A percentile compares a stretch with the other conserved stretches of the same genome.
Conservation (phyloP, 2,113 vertebrate species). For the Clupea harengus region DNA sequence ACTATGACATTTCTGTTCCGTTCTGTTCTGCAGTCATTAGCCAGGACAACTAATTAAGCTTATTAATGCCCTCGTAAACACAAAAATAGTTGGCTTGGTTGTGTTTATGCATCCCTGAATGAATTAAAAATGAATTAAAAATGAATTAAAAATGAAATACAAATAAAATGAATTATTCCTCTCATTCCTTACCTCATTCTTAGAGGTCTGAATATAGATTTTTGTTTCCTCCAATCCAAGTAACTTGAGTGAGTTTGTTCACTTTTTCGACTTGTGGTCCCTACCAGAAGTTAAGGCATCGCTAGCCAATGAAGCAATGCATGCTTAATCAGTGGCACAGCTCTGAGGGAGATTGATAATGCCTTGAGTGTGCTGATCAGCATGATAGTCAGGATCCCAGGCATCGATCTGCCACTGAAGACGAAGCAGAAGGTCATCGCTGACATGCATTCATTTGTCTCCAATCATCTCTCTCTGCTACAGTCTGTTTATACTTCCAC, state of each 20-base stretch:
- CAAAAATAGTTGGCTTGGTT: not conserved
- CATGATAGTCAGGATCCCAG: not conserved
- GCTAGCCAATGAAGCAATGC: not conserved
- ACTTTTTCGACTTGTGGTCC: not conserved
- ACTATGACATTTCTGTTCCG: not conserved
- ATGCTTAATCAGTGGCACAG: not conserved
- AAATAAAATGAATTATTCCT: not conserved
- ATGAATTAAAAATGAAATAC: not conserved
- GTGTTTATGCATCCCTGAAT: not conserved
- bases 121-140: not conserved
- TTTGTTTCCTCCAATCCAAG: not conserved
- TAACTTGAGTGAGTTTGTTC: not conserved
- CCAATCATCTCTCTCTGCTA: not conserved
- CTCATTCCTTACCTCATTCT: not conserved
- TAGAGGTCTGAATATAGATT: not conserved
- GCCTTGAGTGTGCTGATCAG: not conserved
- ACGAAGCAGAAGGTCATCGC: conserved; percentile 5
- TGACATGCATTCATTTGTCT: conserved; percentile 16
- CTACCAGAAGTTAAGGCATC: not conserved
- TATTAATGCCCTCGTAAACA: not conserved
- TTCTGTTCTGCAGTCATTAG: not conserved
- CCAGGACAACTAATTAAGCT: not conserved
- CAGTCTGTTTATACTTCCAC: not conserved
- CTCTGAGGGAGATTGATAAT: not conserved
- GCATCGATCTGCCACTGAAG: not conserved